phyloP scores from a whole-genome alignment of 2,888 invertebrate genomes.

The Chrysodeixis includens region DNA sequence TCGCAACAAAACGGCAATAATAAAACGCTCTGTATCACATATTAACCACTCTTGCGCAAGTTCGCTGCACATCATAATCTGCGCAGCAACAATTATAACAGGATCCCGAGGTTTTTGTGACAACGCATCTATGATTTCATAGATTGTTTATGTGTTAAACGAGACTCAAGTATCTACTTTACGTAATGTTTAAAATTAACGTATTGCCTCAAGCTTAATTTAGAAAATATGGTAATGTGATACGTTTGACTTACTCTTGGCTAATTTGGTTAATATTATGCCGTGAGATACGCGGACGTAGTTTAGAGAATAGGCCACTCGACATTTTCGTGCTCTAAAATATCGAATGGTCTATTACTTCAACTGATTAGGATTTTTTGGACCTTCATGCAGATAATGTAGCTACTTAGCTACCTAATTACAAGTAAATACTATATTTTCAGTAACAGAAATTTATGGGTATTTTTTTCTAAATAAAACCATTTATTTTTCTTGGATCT shows the following conservation, averaged over 20 bases:
- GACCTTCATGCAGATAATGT: too few species aligned
- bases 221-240: conserved; percentile 39
- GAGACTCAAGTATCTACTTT: conserved; percentile 35
- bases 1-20: conserved; percentile 19
- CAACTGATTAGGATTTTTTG: too few species aligned
- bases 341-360: not conserved
- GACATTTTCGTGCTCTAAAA: not conserved
- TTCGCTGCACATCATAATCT: conserved; percentile 11
- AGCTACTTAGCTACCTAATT: too few species aligned
- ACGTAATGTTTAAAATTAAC: conserved; percentile 33
- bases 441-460: too few species aligned
- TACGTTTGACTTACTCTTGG: conserved; percentile 14
- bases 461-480: too few species aligned
- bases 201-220: conserved; percentile 30
- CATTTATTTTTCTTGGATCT: too few species aligned
- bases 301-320: not conserved
- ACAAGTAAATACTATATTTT: too few species aligned
- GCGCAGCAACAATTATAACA: conserved; percentile 25
- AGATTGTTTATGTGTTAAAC: conserved; percentile 45
- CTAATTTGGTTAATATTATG: not conserved
- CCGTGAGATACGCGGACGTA: conserved; percentile 2
- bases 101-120: conserved; percentile 39
- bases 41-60: conserved; percentile 34
- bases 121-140: conserved; percentile 45
- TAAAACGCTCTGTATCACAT: conserved; percentile 36